phyloP scores from a whole-genome alignment of 2,888 invertebrate genomes.

The Pandemis cinnamomeana region DNA sequence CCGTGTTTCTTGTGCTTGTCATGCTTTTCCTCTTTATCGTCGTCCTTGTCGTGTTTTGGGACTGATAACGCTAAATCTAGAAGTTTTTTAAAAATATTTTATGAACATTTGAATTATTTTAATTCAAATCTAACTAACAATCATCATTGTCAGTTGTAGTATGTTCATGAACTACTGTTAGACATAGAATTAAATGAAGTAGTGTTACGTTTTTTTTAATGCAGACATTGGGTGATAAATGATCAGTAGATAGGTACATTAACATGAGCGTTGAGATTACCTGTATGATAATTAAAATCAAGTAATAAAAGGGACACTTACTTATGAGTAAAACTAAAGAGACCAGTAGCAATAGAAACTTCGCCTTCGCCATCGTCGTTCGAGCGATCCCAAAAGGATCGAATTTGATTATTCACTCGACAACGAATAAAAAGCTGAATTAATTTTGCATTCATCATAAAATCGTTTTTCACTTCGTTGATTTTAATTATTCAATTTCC shows the following conservation, averaged over 20 bases:
- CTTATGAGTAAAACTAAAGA: slow-evolving; percentile 53
- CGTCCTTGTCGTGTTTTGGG: slow-evolving; percentile 8
- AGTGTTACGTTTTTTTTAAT: background rate
- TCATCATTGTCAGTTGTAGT: background rate
- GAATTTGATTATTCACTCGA: slow-evolving; percentile 48
- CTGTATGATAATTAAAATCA: slow-evolving; percentile 16
- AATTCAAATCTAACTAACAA: background rate
- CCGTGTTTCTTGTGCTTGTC: slow-evolving; percentile 8
- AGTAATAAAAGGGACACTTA: slow-evolving; percentile 48
- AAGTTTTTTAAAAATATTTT: background rate
- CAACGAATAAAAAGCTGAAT: slow-evolving; percentile 33
- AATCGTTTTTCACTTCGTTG: slow-evolving; percentile 50
- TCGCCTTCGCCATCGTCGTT: slow-evolving; percentile 55
- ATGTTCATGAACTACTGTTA: background rate
- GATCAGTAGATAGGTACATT: too few species aligned
- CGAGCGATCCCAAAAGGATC: slow-evolving; percentile 58
- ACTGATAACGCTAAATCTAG: background rate
- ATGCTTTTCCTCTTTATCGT: slow-evolving; percentile 11
- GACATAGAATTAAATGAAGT: too few species aligned
- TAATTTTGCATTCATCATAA: slow-evolving; percentile 59
- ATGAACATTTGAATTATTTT: background rate
- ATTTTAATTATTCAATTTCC: slow-evolving; percentile 52
- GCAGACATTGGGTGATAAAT: background rate
- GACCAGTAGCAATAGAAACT: slow-evolving; percentile 48
- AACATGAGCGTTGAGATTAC: background rate